Conservation (phyloP, 2,797 vertebrate genomes). For the Xenentodon cancila region DNA sequence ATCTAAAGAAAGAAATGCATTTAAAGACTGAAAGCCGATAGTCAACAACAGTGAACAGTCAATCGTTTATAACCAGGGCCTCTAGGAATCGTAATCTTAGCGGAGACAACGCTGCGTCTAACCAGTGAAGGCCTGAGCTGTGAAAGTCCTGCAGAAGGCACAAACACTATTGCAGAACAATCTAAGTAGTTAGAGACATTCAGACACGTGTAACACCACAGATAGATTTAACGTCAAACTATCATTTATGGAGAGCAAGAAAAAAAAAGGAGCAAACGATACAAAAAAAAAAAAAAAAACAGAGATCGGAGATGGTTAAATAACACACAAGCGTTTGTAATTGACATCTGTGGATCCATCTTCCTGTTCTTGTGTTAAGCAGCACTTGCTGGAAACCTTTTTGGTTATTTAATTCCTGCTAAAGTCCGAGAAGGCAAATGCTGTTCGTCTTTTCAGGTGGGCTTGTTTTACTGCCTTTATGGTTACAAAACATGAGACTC, state of each 20-base stretch:
- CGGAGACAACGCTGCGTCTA: background rate
- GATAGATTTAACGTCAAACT: no score
- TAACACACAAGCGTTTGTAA: no score
- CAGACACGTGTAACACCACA: no score
- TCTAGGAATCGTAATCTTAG: background rate
- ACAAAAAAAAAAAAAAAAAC: no score
- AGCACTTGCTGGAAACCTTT: no score
- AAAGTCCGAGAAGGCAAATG: background rate
- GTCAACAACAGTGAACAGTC: conserved; percentile 9
- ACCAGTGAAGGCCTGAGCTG: conserved; percentile 40
- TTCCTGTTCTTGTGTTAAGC: no score
- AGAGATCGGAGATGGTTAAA: no score
- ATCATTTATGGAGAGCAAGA: no score
- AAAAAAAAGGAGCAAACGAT: background rate
- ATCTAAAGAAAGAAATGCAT: conserved; percentile 9
- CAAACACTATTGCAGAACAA: conserved; percentile 27
- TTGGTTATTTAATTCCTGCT: no score
- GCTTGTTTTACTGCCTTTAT: background rate
- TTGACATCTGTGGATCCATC: no score
- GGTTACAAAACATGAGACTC: background rate
- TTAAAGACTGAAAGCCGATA: conserved; percentile 1
- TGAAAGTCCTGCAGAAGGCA: conserved; percentile 55
- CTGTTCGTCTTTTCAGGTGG: background rate
- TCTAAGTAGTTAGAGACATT: background rate
- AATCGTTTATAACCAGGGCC: background rate